Evolutionary conservation across 2,113 vertebrate species (phyloP), one percentile per base, ranked within the genome.

Genomic region (Phyllostomus discolor): DNA sequence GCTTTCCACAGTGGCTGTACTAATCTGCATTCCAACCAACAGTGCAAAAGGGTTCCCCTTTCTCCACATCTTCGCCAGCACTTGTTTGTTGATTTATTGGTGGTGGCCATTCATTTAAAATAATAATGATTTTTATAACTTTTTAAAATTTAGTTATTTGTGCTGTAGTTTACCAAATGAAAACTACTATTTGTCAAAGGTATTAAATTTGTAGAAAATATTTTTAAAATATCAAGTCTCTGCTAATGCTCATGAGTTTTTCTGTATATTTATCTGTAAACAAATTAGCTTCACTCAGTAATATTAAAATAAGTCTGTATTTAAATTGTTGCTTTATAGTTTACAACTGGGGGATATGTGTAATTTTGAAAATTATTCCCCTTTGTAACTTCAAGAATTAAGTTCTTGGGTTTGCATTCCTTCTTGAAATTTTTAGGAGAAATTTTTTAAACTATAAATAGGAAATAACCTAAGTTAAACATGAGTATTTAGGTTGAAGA

Each of bases 261-360:
- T 28, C 28, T 90, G 9, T 4, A 59, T 57, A 67, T 73, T 80
- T 80, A 79, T 81, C 64, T 90, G 35, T 93, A 84, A 92, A 64
- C 88, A 73, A 89, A 83, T 95, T 86, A 64, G 48, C 26, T 76
- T 52, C 3, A 72, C 72, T 90, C 14, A 81, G 19, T 54, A 91
- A 5, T 91, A 59, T 69, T 88, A 75, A 96, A 93, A 69, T 75
- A 86, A n/a, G 6, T 76, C 59, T 94, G 1, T 57, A 75, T 91
- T 94, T 73, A 95, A 94, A 88, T 92, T 62, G 20, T 94, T 78
- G 17, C 70, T 80, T 76, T 91, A 54, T 82, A 75, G 12, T 76
- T 94, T 64, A 57, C 31, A 78, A 15, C n/a, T 93, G 17, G 15
- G 48, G 48, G 9, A 52, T 80, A 26, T 86, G 31, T 76, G 10